Conservation (phyloP, 2,797 vertebrate species). For the Avahi laniger region DNA sequence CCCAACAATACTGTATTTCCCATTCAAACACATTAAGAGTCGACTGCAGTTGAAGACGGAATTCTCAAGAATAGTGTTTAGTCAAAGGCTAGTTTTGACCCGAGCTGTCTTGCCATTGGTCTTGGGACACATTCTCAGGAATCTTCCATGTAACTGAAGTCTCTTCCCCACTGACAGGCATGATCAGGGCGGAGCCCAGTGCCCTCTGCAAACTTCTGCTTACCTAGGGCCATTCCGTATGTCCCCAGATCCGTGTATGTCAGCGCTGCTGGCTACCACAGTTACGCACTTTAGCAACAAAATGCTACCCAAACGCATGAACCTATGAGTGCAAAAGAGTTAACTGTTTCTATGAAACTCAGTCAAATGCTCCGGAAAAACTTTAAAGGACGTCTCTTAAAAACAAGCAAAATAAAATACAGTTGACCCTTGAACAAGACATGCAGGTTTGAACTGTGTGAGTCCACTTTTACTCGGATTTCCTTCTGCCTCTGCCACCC, state of each 20-base stretch:
- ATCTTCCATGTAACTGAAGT: not conserved
- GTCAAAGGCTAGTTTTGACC: not conserved
- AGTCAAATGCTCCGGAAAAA: not conserved
- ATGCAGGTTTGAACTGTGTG: not conserved
- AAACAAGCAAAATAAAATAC: not conserved
- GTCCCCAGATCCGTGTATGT: accelerated
- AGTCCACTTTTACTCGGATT: not conserved
- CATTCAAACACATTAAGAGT: not conserved
- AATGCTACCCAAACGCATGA: not conserved
- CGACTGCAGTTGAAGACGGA: not conserved
- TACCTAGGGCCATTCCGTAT: too few relatives aligned
- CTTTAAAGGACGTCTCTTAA: not conserved
- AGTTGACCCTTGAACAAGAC: not conserved
- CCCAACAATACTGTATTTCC: not conserved
- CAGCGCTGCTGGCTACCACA: not conserved
- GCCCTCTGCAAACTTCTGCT: not conserved
- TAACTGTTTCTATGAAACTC: not conserved
- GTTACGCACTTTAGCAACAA: not conserved
- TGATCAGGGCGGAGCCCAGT: not conserved
- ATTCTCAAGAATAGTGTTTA: not conserved
- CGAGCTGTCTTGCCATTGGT: not conserved
- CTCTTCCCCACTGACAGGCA: not conserved
- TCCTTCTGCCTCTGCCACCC: not conserved
- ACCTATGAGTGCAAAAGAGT: too few relatives aligned
- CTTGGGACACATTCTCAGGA: not conserved